These are phyloP conservation scores for Mesorhabditis belari DNA, from an alignment of 2,888 invertebrate species.

Conservation along the genomic window DNA sequence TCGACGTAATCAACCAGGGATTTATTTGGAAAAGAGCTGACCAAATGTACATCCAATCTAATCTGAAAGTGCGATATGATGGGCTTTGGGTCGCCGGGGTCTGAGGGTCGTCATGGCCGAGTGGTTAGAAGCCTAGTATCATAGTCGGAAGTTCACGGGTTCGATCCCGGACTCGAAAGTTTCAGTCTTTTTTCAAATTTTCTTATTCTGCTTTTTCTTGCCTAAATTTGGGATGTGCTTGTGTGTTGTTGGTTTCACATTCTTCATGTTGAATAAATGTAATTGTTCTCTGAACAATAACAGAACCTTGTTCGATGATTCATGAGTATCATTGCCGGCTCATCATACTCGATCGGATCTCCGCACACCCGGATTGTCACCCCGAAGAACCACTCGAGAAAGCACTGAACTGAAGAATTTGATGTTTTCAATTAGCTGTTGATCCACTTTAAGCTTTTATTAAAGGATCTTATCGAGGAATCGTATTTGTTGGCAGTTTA, in stretches of 20 bases:
- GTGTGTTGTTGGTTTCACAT: no score
- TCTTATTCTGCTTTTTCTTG: no score
- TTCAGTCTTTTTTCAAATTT: no score
- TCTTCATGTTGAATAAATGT: no score
- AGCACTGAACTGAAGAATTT: slow-evolving; percentile 33
- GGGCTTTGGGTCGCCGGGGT: background rate
- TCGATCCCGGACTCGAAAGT: no score
- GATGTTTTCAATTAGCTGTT: background rate
- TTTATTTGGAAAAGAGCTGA: slow-evolving; percentile 70
- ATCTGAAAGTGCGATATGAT: slow-evolving; percentile 40
- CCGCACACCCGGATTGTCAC: slow-evolving; percentile 43
- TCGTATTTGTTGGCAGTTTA: no score
- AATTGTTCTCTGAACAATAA: no score
- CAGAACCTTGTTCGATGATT: slow-evolving; percentile 61
- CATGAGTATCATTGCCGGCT: slow-evolving; percentile 73
- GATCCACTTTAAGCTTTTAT: background rate
- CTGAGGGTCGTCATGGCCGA: background rate
- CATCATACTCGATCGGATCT: slow-evolving; percentile 58
- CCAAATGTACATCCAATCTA: slow-evolving; percentile 88
- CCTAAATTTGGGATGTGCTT: no score
- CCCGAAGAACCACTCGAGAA: slow-evolving; percentile 46
- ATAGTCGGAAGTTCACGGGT: no score
- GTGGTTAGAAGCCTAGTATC: no score
- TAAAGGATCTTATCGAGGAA: no score
- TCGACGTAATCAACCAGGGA: slow-evolving; percentile 56